Base-by-base conservation (phyloP, 2,888 invertebrate species). In the Trachelus stipa region DNA sequence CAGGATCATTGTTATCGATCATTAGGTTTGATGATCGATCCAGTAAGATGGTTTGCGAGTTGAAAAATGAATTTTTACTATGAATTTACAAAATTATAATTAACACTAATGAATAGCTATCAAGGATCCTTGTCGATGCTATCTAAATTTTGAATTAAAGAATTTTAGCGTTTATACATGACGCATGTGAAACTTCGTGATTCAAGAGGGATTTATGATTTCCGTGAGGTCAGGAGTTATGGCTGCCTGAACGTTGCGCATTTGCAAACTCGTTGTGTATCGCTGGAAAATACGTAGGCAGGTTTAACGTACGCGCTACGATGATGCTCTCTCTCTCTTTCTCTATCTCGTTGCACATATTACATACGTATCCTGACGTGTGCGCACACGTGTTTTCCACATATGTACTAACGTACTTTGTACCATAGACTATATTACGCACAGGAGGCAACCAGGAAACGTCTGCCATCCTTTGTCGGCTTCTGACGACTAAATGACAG, bases 241-340 rank as follows among this genome's bases (percentile, higher is more conserved):
- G 81, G 80, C 79, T 77, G 76, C 82, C 77, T 79, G 68, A 79
- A 80, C 79, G 78, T 79, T 73, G 69, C 73, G 83, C 85, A 85
- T 86, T 86, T 86, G 83, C 85, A 86, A 86, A 85, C 86, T 73
- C 82, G 85, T 86, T 81, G 80, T 81, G 75, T 71, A 71, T 71
- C 33, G 31, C 71, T 34, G 71, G 12, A 71, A 34, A 31, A 71
- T 34, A 71, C 71, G 34, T 71, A 71, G 71, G 71, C 71, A 34
- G 71, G 71, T 71, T 33, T 71, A 33, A 71, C 71, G 56, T 56
- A 56, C 71, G 71, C 71, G 31, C 6, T 71, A 33, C 11, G 34
- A 71, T 12, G 56, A 56, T 56, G 56, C 23, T 40, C 15, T 12
- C 37, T 35, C 35, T 15, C 40, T 4, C 12, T 23, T 6, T 69